phyloP scores from a whole-genome alignment of 2,888 invertebrate genomes.

The Autographa gamma region DNA sequence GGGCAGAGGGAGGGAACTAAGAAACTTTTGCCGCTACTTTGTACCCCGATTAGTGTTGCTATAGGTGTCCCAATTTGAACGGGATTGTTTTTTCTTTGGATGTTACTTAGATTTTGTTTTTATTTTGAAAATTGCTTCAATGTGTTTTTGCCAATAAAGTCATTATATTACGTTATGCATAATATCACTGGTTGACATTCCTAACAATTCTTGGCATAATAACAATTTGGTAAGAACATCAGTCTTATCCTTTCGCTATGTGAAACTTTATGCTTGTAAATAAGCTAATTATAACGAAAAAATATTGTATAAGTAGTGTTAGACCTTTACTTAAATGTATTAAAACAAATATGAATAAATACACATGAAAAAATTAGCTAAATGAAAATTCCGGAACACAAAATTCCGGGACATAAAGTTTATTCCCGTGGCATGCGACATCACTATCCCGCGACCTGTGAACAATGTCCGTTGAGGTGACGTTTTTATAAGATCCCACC shows the following conservation, averaged over 20 bases:
- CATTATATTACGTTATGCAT: too few relatives aligned
- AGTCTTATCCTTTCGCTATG: too few relatives aligned
- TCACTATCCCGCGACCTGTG: slow-evolving; percentile 62
- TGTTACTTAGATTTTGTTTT: not conserved
- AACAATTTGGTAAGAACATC: too few relatives aligned
- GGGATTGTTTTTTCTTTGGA: slow-evolving; percentile 19
- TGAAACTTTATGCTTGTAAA: too few relatives aligned
- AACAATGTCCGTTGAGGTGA: slow-evolving; percentile 68
- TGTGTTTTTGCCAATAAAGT: too few relatives aligned
- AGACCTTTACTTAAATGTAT: too few relatives aligned
- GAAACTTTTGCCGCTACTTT: slow-evolving; percentile 67
- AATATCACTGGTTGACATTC: too few relatives aligned
- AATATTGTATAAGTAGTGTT: too few relatives aligned
- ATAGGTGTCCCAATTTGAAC: slow-evolving; percentile 45
- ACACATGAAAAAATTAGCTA: not conserved
- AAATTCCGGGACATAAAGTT: slow-evolving; percentile 19
- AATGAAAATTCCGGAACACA: not conserved
- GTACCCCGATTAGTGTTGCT: slow-evolving; percentile 59
- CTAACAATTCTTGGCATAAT: too few relatives aligned
- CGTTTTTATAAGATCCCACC: slow-evolving; percentile 65
- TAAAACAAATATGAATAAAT: too few relatives aligned
- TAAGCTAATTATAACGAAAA: too few relatives aligned
- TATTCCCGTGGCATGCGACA: slow-evolving; percentile 25
- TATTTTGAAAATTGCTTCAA: too few relatives aligned
- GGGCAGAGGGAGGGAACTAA: slow-evolving; percentile 55